Conservation (phyloP, 2,888 invertebrate species). For the Microctonus hyperodae region DNA sequence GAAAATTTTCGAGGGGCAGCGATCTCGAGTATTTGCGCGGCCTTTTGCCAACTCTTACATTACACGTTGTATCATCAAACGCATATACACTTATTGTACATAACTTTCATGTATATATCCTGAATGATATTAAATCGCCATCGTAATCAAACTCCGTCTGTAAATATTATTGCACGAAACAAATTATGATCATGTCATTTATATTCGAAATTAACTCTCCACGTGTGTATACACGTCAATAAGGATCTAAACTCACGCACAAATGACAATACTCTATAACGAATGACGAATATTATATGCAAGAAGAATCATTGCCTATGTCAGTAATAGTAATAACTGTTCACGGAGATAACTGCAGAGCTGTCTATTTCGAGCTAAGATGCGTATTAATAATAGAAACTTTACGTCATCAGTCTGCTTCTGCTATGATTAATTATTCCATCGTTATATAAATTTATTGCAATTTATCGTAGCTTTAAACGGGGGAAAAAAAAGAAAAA, state of each 20-base stretch:
- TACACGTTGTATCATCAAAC: constrained; percentile 48
- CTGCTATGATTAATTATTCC: constrained; percentile 24
- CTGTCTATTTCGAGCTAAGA: constrained; percentile 58
- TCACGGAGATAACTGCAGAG: constrained; percentile 59
- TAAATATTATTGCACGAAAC: neutral
- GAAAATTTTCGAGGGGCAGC: constrained; percentile 54
- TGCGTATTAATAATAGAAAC: constrained; percentile 57
- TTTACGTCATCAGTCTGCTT: constrained; percentile 48
- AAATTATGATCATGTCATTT: too few species aligned
- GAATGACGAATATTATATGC: neutral
- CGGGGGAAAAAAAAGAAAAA: neutral
- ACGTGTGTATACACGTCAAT: too few species aligned
- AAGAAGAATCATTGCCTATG: constrained; percentile 38
- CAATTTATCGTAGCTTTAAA: neutral
- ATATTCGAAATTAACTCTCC: too few species aligned
- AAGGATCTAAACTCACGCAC: neutral
- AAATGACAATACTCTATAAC: neutral
- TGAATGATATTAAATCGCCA: neutral
- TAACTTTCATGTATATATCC: neutral
- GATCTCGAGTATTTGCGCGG: constrained; percentile 54
- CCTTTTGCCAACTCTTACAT: constrained; percentile 55
- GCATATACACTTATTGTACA: neutral
- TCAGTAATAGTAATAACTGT: constrained; percentile 58
- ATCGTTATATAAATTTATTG: constrained; percentile 4
- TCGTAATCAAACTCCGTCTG: neutral